phyloP scores from a whole-genome alignment of 2,888 invertebrate species.

The Limnephilus auricula region DNA sequence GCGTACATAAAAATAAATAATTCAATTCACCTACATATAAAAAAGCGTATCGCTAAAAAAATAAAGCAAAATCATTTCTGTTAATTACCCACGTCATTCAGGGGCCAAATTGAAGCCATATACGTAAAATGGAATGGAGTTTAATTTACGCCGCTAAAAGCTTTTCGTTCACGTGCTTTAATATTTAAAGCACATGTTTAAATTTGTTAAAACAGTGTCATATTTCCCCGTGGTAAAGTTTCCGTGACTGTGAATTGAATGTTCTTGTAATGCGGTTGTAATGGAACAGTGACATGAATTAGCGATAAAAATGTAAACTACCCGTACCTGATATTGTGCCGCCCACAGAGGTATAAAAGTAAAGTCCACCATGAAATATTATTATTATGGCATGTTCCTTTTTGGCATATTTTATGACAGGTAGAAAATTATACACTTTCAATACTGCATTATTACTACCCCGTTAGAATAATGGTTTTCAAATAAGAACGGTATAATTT shows the following conservation, averaged over 20 bases:
- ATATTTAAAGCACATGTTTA: background rate
- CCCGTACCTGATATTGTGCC: conserved; percentile 6
- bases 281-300: conserved; percentile 35
- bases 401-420: background rate
- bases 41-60: background rate
- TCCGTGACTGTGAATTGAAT: conserved; percentile 38
- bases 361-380: background rate
- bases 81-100: background rate
- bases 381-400: conserved; percentile 26
- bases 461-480: background rate
- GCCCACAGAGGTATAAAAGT: background rate
- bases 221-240: background rate
- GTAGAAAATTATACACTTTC: background rate
- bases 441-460: background rate
- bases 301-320: conserved; percentile 33
- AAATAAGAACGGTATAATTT: background rate
- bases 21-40: background rate
- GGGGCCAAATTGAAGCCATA: background rate
- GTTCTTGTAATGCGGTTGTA: conserved; percentile 17
- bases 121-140: background rate
- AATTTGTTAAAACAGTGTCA: background rate
- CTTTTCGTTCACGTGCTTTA: conserved; percentile 3
- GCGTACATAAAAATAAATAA: too few species aligned
- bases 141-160: background rate
- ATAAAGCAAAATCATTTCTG: background rate